A percentile compares a stretch with the other conserved stretches of the same genome.
Conservation (phyloP, 2,113 vertebrate species). For the Epinephelus fuscoguttatus region DNA sequence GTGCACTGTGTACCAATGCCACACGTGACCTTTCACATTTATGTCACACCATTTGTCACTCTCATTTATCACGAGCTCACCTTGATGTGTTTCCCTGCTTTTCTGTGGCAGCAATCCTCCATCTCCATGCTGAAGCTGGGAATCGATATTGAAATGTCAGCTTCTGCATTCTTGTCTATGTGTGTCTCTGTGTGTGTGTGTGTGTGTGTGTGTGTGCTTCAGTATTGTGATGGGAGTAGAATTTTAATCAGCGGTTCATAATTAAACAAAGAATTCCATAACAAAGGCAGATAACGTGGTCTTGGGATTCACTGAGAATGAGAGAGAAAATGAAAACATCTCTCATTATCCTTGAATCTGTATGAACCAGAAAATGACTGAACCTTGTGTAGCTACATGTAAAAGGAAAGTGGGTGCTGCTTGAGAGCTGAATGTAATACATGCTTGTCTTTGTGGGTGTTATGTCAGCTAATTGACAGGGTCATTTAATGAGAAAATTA, state of each 20-base stretch:
- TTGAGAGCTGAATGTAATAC: not conserved
- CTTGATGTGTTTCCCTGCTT: constrained; percentile 56
- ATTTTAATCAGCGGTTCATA: constrained; percentile 60
- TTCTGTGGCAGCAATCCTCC: constrained; percentile 16
- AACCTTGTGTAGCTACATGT: not conserved
- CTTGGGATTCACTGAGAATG: not conserved
- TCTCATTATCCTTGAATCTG: constrained; percentile 14
- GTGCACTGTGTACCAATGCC: constrained; percentile 35
- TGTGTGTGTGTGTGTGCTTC: not conserved
- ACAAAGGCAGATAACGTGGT: constrained; percentile 23
- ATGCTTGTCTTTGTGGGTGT: not conserved
- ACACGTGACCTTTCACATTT: constrained; percentile 70
- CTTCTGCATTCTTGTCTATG: constrained; percentile 17
- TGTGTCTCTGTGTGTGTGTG: constrained; percentile 3
- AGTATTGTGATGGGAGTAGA: constrained; percentile 27
- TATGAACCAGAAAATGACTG: not conserved
- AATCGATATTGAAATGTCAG: constrained; percentile 76
- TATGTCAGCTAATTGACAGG: not conserved
- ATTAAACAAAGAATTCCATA: constrained; percentile 49
- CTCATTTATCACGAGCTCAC: constrained; percentile 67
- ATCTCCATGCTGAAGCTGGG: constrained; percentile 22
- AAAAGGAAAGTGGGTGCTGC: not conserved
- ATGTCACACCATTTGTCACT: constrained; percentile 68
- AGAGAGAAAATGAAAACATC: constrained; percentile 27
- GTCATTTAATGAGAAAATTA: constrained; percentile 4